These are phyloP conservation scores for Patagioenas fasciata DNA, from an alignment of 2,113 vertebrate species.

Conservation along the genomic window DNA sequence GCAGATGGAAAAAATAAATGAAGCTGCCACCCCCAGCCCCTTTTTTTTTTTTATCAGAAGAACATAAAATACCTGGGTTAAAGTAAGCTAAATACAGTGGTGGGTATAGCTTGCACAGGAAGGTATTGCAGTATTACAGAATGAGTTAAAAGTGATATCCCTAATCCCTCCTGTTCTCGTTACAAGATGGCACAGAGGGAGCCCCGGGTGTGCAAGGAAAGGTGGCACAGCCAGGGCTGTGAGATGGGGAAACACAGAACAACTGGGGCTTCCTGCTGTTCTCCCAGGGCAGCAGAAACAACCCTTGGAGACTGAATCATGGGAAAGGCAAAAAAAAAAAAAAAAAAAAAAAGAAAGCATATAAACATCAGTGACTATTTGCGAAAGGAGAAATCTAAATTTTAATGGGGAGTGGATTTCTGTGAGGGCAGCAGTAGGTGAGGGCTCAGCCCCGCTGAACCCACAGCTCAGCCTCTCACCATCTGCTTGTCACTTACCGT, in stretches of 20 bases:
- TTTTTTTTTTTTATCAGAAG: neutral
- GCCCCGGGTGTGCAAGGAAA: neutral
- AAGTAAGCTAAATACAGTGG: neutral
- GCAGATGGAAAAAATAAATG: neutral
- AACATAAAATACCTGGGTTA: neutral
- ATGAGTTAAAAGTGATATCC: fast-evolving
- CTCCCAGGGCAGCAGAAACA: neutral
- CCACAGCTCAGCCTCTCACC: neutral
- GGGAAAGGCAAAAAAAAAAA: neutral
- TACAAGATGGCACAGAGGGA: neutral
- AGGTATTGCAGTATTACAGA: neutral
- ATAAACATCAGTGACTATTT: neutral
- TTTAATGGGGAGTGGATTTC: neutral
- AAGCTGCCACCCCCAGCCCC: neutral
- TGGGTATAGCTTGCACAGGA: neutral
- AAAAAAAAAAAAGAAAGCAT: neutral
- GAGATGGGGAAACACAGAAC: neutral
- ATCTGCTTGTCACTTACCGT: fast-evolving
- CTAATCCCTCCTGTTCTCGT: neutral
- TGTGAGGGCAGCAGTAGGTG: fast-evolving
- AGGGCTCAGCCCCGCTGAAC: neutral
- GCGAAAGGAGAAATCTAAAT: neutral
- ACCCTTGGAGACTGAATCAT: neutral
- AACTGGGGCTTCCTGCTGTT: neutral
- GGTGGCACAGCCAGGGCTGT: neutral